Conservation (phyloP, 2,888 invertebrate species). For the Lasioglossum marginatum region DNA sequence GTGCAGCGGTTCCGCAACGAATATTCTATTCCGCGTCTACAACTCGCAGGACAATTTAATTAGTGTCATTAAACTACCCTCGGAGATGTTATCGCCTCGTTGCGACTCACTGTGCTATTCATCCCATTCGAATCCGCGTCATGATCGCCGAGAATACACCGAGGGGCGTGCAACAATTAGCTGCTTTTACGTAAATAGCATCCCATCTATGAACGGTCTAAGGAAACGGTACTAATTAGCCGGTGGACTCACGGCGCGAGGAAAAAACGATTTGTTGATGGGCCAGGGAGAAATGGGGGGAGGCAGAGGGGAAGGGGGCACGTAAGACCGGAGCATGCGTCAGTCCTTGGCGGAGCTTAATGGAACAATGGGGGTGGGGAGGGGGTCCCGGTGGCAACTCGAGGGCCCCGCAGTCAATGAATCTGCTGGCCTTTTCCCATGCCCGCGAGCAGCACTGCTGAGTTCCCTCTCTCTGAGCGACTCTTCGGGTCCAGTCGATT, state of each 20-base stretch:
- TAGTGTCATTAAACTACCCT: neutral
- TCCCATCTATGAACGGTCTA: constrained; percentile 31
- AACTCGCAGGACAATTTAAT: neutral
- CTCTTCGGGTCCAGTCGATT: constrained; percentile 69
- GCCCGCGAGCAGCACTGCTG: constrained; percentile 68
- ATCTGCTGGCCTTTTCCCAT: constrained; percentile 81
- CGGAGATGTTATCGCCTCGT: neutral
- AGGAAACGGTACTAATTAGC: constrained; percentile 52
- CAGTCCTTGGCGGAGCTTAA: constrained; percentile 64
- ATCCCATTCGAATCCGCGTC: neutral
- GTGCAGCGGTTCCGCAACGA: neutral
- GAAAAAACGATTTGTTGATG: constrained; percentile 56
- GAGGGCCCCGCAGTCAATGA: constrained; percentile 79
- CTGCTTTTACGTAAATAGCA: constrained; percentile 27
- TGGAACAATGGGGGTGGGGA: constrained; percentile 67
- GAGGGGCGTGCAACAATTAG: constrained; percentile 40
- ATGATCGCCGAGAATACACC: constrained; percentile 31
- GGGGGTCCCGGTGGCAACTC: constrained; percentile 64
- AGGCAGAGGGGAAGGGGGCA: constrained; percentile 14
- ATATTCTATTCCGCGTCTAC: neutral
- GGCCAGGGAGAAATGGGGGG: neutral
- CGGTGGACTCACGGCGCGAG: constrained; percentile 38
- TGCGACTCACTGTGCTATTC: neutral
- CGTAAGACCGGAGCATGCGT: constrained; percentile 64
- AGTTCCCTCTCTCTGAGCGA: constrained; percentile 59